phyloP scores from a whole-genome alignment of 2,113 vertebrate species.

The Conger conger region DNA sequence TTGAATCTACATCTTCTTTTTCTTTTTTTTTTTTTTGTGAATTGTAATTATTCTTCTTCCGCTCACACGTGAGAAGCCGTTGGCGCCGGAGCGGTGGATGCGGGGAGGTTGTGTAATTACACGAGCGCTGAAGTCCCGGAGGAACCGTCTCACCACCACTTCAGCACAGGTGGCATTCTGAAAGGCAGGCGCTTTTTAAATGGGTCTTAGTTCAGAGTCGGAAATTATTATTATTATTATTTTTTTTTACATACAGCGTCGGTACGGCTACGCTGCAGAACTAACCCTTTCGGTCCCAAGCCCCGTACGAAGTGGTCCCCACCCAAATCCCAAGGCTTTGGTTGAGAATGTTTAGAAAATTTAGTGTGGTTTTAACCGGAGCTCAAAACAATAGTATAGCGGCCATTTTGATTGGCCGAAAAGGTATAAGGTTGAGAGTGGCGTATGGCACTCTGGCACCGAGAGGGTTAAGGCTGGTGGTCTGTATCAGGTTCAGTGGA shows the following conservation, averaged over 20 bases:
- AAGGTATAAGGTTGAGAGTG: too few species aligned
- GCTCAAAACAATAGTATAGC: too few species aligned
- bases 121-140: background rate
- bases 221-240: too few species aligned
- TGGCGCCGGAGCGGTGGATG: background rate
- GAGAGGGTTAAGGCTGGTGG: background rate
- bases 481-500: background rate
- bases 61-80: background rate
- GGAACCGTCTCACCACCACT: background rate
- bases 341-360: too few species aligned
- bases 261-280: background rate
- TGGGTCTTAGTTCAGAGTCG: background rate
- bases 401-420: too few species aligned
- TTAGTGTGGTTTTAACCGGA: too few species aligned
- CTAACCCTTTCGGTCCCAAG: too few species aligned
- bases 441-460: too few species aligned
- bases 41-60: slow-evolving; percentile 1
- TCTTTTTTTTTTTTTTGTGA: background rate
- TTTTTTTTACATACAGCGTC: too few species aligned
- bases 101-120: background rate
- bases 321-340: too few species aligned
- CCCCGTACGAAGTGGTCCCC: too few species aligned
- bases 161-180: slow-evolving; percentile 5
- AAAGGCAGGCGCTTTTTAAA: background rate
- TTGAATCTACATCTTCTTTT: background rate